These are phyloP conservation scores for Notothenia rossii DNA, from an alignment of 2,113 vertebrate species.

Conservation along the genomic window DNA sequence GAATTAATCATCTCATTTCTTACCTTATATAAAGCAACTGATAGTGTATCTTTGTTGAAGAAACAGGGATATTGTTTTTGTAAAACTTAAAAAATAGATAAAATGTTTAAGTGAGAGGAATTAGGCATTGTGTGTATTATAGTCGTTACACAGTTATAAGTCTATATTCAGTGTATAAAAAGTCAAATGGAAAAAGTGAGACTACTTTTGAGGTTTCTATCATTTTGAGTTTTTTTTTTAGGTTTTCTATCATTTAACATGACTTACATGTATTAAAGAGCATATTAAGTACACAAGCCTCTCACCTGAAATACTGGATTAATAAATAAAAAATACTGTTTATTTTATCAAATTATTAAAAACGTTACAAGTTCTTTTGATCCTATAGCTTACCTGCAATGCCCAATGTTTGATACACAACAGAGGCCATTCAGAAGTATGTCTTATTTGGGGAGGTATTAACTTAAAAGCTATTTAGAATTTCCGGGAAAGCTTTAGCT, in stretches of 20 bases:
- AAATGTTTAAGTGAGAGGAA: too few relatives aligned
- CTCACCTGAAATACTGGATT: background rate
- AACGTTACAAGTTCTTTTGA: background rate
- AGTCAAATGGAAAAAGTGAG: background rate
- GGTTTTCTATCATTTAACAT: background rate
- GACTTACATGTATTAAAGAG: background rate
- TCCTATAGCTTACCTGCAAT: background rate
- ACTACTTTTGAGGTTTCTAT: background rate
- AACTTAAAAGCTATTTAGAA: constrained; percentile 31
- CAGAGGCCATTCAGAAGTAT: background rate
- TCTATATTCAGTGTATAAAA: background rate
- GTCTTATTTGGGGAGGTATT: constrained; percentile 42
- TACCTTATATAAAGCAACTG: background rate
- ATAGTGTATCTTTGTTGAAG: background rate
- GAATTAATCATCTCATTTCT: background rate
- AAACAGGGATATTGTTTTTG: background rate
- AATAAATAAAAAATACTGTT: background rate
- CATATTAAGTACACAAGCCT: background rate
- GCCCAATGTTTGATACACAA: constrained; percentile 10
- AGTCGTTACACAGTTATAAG: too few relatives aligned
- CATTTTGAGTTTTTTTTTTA: too few relatives aligned
- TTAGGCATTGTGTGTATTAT: too few relatives aligned
- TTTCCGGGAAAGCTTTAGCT: constrained; percentile 56
- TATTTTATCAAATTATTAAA: background rate
- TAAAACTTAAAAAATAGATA: too few relatives aligned